A percentile compares a stretch with the other conserved stretches of the same genome.
Evolutionary conservation across 64 coral and sea anemone species (phyloP).

Genomic region (Porites australiensis): DNA sequence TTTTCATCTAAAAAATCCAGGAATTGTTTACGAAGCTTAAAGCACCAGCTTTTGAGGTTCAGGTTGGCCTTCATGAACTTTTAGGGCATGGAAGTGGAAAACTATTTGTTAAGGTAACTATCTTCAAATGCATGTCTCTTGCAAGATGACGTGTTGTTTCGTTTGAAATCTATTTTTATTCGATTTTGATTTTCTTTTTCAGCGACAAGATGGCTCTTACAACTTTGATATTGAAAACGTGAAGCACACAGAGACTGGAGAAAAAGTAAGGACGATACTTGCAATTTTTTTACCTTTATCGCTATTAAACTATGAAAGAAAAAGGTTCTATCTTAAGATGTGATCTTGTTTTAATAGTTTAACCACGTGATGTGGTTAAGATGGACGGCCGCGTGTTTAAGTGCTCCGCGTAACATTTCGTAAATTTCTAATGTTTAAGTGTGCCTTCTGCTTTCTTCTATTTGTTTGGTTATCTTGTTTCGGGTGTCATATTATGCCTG

Average conservation of each 20-base stretch:
- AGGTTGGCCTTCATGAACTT: slow-evolving; percentile 98
- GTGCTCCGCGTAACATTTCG: too few species aligned
- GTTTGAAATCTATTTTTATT: neutral
- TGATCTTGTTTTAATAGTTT: too few species aligned
- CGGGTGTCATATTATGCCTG: too few species aligned
- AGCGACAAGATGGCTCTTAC: slow-evolving; percentile 84
- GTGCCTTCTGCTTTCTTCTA: too few species aligned
- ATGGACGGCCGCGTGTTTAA: too few species aligned
- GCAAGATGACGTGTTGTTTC: neutral
- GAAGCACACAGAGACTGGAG: slow-evolving; percentile 87
- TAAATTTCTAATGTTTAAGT: too few species aligned
- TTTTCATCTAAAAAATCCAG: slow-evolving; percentile 41
- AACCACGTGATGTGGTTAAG: too few species aligned
- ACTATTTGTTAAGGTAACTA: slow-evolving; percentile 83
- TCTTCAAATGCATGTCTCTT: too few species aligned
- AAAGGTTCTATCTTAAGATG: too few species aligned
- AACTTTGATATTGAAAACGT: slow-evolving; percentile 89
- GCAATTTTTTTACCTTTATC: too few species aligned
- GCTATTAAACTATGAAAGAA: too few species aligned
- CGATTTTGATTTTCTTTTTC: neutral
- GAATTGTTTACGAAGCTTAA: slow-evolving; percentile 88
- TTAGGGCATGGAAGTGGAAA: slow-evolving; percentile 98
- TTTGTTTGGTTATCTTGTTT: too few species aligned
- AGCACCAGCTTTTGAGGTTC: slow-evolving; percentile 94
- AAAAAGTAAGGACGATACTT: slow-evolving; percentile 69